Base-by-base conservation (phyloP, 2,113 vertebrate species). In the Cheirogaleus medius region DNA sequence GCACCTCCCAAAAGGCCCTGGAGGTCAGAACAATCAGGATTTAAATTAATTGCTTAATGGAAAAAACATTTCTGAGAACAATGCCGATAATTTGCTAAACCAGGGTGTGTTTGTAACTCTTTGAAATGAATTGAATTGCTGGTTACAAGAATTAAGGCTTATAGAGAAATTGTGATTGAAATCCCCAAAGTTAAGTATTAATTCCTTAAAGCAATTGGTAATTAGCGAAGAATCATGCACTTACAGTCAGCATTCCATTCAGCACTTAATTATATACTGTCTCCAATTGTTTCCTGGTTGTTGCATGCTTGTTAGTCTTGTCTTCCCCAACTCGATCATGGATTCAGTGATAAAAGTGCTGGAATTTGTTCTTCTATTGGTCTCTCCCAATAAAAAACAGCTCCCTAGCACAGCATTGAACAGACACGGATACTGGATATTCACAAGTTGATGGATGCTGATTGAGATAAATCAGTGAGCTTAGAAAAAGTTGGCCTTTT, bases 31-130 rank as follows among this genome's bases (percentile, higher is more conserved):
- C 71, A 96, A 95, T 96, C 92, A 96, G 84, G 87, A 96, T 92
- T 94, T 96, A 97, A 98, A 97, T 98, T 98, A 98, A 98, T 97
- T 97, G 96, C 84, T 97, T 97, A 96, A 97, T 93, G 64, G n/a
- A 83, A 91, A 87, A 91, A 85, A 91, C 13, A 87, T 84, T 97
- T 95, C 71, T 82, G 66, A 95, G 96, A 97, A 98, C 90, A 97
- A 96, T 96, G 71, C 77, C 69, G 64, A 96, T 97, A 91, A 97
- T 97, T 92, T 95, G 89, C 32, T 80, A 98, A 97, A 92, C 71
- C 76, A 93, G 90, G 76, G 80, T 95, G 74, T 97, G 91, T 96
- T 97, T 96, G 76, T 74, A 97, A 77, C 42, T 93, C 84, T 97
- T 92, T 94, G 71, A 97, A 97, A 95, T 91, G 71, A 97, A 95